A percentile compares a stretch with the other conserved stretches of the same genome.
Evolutionary conservation across 2,888 invertebrate genomes (phyloP).

Genomic region (Lissocephala sabroskyi): DNA sequence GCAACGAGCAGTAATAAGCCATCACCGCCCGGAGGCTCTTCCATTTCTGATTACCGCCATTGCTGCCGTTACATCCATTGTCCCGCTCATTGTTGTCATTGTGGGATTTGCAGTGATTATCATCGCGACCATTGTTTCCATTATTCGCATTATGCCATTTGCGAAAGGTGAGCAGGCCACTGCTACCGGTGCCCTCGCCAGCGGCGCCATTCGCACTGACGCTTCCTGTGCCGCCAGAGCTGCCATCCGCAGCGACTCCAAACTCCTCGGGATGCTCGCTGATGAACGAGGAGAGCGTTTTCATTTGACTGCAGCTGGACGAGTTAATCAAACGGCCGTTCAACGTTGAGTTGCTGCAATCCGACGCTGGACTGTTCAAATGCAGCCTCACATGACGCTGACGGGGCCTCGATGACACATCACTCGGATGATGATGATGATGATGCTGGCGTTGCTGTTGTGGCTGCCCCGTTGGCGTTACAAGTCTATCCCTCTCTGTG

Average conservation of each 20-base stretch:
- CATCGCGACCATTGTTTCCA: background rate
- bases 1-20: conserved; percentile 90
- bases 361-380: conserved; percentile 61
- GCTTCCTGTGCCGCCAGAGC: background rate
- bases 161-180: background rate
- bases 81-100: conserved; percentile 8
- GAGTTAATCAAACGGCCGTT: conserved; percentile 32
- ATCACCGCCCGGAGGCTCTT: conserved; percentile 89
- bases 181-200: background rate
- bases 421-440: too few species aligned
- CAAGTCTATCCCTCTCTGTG: conserved; percentile 69
- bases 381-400: conserved; percentile 51
- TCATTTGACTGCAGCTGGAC: conserved; percentile 43
- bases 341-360: conserved; percentile 37
- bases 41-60: conserved; percentile 79
- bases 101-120: background rate
- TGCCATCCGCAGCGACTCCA: conserved; percentile 14
- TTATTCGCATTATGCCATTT: conserved; percentile 12
- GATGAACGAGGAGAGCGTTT: conserved; percentile 51
- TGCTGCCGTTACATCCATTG: conserved; percentile 27
- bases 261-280: conserved; percentile 53
- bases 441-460: conserved; percentile 10
- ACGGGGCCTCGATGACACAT: too few species aligned
- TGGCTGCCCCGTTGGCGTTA: conserved; percentile 30
- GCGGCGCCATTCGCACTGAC: background rate